Conservation (phyloP, 2,797 vertebrate species). For the Pachyuromys duprasi region DNA sequence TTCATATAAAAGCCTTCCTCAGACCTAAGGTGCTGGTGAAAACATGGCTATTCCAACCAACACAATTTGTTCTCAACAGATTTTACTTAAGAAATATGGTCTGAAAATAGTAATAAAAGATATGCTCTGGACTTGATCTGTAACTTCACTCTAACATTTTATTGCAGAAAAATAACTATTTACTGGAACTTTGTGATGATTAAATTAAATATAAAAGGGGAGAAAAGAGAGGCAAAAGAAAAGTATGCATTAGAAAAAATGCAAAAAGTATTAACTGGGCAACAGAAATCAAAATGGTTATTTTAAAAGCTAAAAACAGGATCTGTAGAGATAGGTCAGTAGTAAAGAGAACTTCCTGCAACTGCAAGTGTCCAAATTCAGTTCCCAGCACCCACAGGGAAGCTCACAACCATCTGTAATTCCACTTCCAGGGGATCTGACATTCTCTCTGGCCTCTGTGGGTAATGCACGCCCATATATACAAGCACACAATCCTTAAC, state of each 20-base stretch:
- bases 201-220: slow-evolving; percentile 39
- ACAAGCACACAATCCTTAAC: not conserved
- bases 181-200: slow-evolving; percentile 27
- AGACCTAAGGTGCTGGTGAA: slow-evolving; percentile 3
- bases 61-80: slow-evolving; percentile 11
- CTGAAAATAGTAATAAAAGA: not conserved
- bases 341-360: not conserved
- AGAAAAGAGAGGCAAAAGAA: slow-evolving; percentile 4
- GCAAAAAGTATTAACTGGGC: slow-evolving; percentile 18
- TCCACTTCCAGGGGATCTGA: not conserved
- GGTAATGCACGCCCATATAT: too few species aligned
- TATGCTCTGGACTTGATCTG: not conserved
- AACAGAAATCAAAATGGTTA: slow-evolving; percentile 30
- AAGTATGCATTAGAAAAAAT: not conserved
- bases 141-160: not conserved
- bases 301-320: slow-evolving; percentile 38
- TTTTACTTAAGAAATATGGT: slow-evolving; percentile 5
- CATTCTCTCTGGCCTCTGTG: not conserved
- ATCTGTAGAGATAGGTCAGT: not conserved
- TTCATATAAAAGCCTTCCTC: slow-evolving; percentile 46
- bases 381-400: not conserved
- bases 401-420: not conserved
- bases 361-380: too few species aligned
- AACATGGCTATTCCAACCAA: slow-evolving; percentile 24
- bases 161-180: slow-evolving; percentile 15